A percentile compares a stretch with the other conserved stretches of the same genome.
Conservation (phyloP, 2,113 vertebrate genomes). For the Choloepus hoffmanni region DNA sequence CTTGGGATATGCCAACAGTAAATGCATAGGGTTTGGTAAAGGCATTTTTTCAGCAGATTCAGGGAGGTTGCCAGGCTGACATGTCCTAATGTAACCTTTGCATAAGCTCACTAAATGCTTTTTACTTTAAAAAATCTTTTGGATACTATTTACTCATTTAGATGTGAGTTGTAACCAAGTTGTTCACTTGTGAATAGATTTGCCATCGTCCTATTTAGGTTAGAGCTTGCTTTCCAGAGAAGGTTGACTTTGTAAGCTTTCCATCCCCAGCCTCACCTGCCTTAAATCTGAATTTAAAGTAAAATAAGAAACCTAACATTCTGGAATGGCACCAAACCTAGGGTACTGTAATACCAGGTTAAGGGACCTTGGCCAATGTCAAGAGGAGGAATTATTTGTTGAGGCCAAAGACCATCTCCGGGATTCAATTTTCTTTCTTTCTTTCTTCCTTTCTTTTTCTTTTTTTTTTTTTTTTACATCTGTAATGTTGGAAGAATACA, state of each 20-base stretch:
- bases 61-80: neutral
- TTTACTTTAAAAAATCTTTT: neutral
- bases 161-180: neutral
- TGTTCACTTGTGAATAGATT: neutral
- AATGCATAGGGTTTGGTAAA: neutral
- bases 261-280: neutral
- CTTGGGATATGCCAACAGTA: neutral
- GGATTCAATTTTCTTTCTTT: neutral
- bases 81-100: neutral
- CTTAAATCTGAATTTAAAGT: constrained; percentile 24
- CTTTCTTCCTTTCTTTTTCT: too few relatives aligned
- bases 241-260: neutral
- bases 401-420: neutral
- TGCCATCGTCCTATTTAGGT: neutral
- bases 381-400: neutral
- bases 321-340: neutral
- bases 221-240: constrained; percentile 26
- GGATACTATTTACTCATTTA: neutral
- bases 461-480: neutral
- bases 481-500: neutral
- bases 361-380: neutral
- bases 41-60: neutral
- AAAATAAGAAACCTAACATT: neutral
- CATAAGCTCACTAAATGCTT: neutral
- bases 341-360: neutral